phyloP scores from a whole-genome alignment of 2,113 vertebrate species.

The Mionectes macconnelli region DNA sequence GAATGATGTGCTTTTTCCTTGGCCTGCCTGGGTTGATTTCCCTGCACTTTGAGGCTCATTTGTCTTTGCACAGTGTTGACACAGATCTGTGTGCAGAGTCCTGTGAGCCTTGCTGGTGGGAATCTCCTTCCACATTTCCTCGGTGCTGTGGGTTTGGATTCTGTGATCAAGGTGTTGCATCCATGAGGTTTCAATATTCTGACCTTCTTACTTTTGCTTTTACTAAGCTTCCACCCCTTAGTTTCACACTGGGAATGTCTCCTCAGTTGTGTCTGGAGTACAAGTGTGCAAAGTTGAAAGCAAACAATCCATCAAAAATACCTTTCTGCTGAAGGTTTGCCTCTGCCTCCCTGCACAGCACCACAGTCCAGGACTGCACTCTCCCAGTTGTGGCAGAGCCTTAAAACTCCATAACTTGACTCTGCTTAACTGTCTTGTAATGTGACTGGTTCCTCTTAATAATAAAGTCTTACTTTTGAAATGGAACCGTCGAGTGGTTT shows the following conservation, averaged over 20 bases:
- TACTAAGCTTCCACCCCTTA: neutral
- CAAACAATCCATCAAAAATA: neutral
- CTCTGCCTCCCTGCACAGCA: neutral
- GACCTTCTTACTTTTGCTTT: neutral
- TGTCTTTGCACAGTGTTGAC: neutral
- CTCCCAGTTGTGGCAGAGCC: neutral
- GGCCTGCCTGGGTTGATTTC: neutral
- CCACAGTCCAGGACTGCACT: neutral
- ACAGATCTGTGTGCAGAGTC: neutral
- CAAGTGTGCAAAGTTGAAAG: neutral
- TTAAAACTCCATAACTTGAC: neutral
- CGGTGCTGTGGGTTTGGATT: neutral
- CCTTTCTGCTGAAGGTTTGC: neutral
- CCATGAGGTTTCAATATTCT: neutral
- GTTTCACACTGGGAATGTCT: neutral
- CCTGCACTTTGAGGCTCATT: neutral
- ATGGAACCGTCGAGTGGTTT: neutral
- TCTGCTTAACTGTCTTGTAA: neutral
- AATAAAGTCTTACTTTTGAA: neutral
- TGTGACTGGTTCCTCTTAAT: neutral
- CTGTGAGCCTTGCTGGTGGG: neutral
- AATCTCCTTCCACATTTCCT: neutral
- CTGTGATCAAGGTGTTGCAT: neutral
- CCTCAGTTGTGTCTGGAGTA: neutral
- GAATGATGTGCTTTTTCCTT: neutral